Evolutionary conservation across 2,113 vertebrate species (phyloP).

Genomic region (Hippocampus barbouri): DNA sequence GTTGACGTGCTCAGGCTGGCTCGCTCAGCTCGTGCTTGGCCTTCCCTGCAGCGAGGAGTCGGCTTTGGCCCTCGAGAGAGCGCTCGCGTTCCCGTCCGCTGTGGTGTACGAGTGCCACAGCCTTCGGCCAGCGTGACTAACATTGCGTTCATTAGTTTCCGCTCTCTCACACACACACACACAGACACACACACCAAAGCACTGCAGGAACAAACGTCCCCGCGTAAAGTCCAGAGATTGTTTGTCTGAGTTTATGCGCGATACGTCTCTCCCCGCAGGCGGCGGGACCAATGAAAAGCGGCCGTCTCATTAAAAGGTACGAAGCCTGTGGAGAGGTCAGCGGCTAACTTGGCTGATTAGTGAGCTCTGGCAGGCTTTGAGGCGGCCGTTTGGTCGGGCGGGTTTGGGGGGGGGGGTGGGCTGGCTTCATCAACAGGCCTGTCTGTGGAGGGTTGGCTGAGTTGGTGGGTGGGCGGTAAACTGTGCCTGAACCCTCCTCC

Average conservation of each 20-base stretch:
- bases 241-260: conserved; percentile 19
- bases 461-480: not conserved
- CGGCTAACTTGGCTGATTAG: conserved; percentile 63
- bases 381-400: conserved; percentile 6
- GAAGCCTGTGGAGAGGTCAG: conserved; percentile 53
- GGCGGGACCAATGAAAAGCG: conserved; percentile 57
- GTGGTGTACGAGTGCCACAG: conserved; percentile 22
- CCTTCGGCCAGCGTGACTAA: conserved; percentile 38
- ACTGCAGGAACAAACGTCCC: not conserved
- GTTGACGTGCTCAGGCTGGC: conserved; percentile 29
- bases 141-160: conserved; percentile 45
- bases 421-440: conserved; percentile 20
- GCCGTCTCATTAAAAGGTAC: conserved; percentile 63
- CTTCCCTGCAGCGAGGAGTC: conserved; percentile 40
- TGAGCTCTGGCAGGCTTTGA: conserved; percentile 29
- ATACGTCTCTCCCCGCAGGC: conserved; percentile 50
- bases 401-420: not conserved
- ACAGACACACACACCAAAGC: not conserved
- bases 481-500: conserved; percentile 24
- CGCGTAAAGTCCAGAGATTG: not conserved
- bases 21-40: conserved; percentile 18
- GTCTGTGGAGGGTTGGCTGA: not conserved
- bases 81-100: conserved; percentile 13
- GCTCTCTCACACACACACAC: not conserved
- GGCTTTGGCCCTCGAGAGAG: conserved; percentile 24